A percentile compares a stretch with the other conserved stretches of the same genome.
Conservation (phyloP, 2,113 vertebrate genomes). For the Eubucco bourcierii region DNA sequence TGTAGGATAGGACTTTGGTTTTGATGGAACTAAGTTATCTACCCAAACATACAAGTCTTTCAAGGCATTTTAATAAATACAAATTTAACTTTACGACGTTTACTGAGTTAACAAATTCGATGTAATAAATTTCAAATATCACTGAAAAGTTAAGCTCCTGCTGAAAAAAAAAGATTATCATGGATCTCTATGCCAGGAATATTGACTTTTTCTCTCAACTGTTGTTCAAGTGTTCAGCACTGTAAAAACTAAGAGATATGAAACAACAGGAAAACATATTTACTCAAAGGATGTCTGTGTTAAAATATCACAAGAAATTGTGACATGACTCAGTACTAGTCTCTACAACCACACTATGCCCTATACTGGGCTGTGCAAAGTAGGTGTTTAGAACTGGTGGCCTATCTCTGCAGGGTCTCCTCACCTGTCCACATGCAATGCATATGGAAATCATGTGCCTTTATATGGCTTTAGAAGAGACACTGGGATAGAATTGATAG, state of each 20-base stretch:
- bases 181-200: rapidly evolving
- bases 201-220: background rate
- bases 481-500: rapidly evolving
- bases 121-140: background rate
- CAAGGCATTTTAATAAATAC: background rate
- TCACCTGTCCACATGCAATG: rapidly evolving
- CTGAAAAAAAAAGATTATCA: background rate
- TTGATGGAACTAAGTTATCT: background rate
- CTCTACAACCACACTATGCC: no score
- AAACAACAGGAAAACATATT: background rate
- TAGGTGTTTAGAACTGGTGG: rapidly evolving
- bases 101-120: background rate
- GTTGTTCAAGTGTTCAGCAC: background rate
- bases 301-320: background rate
- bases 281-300: background rate
- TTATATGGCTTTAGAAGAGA: background rate
- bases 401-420: background rate
- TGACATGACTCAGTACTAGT: background rate
- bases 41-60: background rate
- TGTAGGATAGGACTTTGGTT: background rate
- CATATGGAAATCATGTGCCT: rapidly evolving
- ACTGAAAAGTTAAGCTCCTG: background rate
- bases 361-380: background rate
- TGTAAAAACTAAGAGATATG: background rate
- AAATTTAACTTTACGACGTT: background rate